Evolutionary conservation across 2,113 vertebrate genomes (phyloP).

Genomic region (Bungarus multicinctus): DNA sequence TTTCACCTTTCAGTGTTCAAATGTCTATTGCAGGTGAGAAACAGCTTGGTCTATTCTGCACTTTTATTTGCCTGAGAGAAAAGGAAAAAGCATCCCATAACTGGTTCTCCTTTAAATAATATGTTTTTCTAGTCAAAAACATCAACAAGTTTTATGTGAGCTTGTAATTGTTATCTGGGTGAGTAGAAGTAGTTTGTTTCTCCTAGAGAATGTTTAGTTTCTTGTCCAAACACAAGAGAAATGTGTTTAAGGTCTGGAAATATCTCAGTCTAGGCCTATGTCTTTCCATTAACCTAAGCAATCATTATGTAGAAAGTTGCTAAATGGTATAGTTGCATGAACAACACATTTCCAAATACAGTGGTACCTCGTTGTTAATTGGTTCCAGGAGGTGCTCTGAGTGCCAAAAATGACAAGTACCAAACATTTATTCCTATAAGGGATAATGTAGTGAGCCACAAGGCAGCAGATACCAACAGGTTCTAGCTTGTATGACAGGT

Average conservation of each 20-base stretch:
- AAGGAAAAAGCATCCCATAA: not conserved
- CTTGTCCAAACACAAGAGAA: not conserved
- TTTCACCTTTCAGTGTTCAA: not conserved
- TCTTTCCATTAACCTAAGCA: not conserved
- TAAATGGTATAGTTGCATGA: not conserved
- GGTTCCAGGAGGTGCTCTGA: not conserved
- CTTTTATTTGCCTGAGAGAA: not conserved
- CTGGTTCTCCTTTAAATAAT: not conserved
- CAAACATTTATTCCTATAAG: not conserved
- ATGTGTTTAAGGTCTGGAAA: not conserved
- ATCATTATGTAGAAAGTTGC: not conserved
- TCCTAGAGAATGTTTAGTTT: not conserved
- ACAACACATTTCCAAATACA: not conserved
- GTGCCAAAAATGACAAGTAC: not conserved
- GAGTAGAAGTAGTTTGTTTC: not conserved
- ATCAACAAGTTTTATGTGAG: constrained; percentile 7
- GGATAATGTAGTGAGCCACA: not conserved
- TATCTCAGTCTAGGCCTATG: not conserved
- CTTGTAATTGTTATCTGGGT: not conserved
- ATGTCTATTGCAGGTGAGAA: not conserved
- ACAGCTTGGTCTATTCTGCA: constrained; percentile 5
- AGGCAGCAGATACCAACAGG: not conserved
- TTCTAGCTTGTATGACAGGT: not conserved
- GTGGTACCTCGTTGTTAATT: not conserved
- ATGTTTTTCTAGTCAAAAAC: not conserved